Conservation (phyloP, 2,888 invertebrate genomes). For the Drosophila niveifrons region DNA sequence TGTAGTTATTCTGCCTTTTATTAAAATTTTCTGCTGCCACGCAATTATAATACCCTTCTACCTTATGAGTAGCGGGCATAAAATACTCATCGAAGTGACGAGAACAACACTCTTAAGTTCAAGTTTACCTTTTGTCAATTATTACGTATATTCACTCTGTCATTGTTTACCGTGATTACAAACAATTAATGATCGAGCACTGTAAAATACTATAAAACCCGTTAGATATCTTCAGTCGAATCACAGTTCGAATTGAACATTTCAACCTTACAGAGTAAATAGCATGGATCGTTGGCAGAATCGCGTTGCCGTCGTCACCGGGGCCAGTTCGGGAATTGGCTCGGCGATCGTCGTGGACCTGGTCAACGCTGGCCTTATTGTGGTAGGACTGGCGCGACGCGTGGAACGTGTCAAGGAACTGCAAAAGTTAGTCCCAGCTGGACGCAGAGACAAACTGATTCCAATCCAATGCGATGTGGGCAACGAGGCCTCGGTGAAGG, state of each 20-base stretch:
- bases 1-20: too few species aligned
- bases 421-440: slow-evolving; percentile 56
- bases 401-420: slow-evolving; percentile 85
- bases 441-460: slow-evolving; percentile 68
- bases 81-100: too few species aligned
- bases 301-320: slow-evolving; percentile 88
- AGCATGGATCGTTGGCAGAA: slow-evolving; percentile 88
- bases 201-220: slow-evolving; percentile 7
- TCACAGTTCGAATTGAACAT: slow-evolving; percentile 4
- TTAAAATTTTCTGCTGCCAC: too few species aligned
- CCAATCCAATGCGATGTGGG: slow-evolving; percentile 86
- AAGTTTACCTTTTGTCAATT: too few species aligned
- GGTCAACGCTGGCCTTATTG: slow-evolving; percentile 86
- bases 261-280: not conserved
- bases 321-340: slow-evolving; percentile 89
- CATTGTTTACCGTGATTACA: not conserved
- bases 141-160: not conserved
- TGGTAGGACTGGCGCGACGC: slow-evolving; percentile 87
- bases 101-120: too few species aligned
- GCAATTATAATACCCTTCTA: too few species aligned
- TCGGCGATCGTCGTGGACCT: slow-evolving; percentile 85
- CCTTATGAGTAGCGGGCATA: too few species aligned
- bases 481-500: slow-evolving; percentile 86
- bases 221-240: not conserved
- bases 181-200: not conserved